These are phyloP conservation scores for Diachasma alloeum DNA, from an alignment of 1,140 invertebrate genomes.

Conservation along the genomic window DNA sequence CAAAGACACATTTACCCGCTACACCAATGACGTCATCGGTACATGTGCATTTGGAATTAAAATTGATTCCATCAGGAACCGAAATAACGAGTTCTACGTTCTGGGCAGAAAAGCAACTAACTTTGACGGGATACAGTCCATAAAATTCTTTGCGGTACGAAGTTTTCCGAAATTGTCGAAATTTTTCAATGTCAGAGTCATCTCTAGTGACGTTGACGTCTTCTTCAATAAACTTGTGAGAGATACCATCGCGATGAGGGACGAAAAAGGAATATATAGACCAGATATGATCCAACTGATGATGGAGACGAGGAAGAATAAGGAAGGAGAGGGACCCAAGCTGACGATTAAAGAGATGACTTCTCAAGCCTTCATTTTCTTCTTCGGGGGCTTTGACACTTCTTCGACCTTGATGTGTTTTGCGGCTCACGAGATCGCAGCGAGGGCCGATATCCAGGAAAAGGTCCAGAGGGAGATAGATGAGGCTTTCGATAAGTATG, in stretches of 20 bases:
- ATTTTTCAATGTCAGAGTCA: conserved; percentile 12
- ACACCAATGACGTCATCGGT: conserved; percentile 40
- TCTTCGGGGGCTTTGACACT: conserved; percentile 58
- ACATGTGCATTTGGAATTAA: conserved; percentile 41
- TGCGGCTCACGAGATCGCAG: conserved; percentile 61
- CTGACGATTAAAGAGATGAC: conserved; percentile 13
- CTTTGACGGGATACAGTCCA: conserved; percentile 19
- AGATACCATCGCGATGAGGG: conserved; percentile 45
- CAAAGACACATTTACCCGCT: conserved; percentile 38
- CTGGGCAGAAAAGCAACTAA: conserved; percentile 48
- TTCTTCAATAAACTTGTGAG: conserved; percentile 48
- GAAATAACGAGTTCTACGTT: conserved; percentile 62
- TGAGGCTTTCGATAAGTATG: conserved; percentile 49
- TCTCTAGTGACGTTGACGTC: conserved; percentile 19
- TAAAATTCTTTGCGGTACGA: background rate
- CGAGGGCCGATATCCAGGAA: conserved; percentile 68
- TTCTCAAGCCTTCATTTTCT: background rate
- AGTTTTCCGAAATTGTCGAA: background rate
- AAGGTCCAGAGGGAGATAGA: conserved; percentile 68
- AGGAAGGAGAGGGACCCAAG: background rate
- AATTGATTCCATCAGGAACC: conserved; percentile 47
- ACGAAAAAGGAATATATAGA: conserved; percentile 35
- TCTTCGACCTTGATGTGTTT: conserved; percentile 58
- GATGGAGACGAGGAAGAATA: conserved; percentile 42
- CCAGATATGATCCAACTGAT: conserved; percentile 57